phyloP scores from a whole-genome alignment of 2,113 vertebrate species.

The Chloropsis hardwickii region DNA sequence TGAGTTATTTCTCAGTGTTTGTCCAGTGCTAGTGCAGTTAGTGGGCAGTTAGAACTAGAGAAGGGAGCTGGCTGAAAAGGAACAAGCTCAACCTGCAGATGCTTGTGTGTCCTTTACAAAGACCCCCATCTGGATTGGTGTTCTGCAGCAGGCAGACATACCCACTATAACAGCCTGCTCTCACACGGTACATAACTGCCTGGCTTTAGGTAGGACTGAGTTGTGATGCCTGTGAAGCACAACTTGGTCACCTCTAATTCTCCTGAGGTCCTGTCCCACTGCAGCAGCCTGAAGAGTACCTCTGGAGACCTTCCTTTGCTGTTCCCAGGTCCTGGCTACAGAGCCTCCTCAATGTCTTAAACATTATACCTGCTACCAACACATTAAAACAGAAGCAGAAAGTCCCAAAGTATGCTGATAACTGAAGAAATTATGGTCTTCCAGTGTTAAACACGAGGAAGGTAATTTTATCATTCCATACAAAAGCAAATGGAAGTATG shows the following conservation, averaged over 20 bases:
- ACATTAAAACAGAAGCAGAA: background rate
- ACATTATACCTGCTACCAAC: background rate
- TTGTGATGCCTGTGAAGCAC: background rate
- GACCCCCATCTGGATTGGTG: background rate
- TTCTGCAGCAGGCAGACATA: background rate
- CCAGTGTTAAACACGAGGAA: background rate
- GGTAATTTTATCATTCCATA: background rate
- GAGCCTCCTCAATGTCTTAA: background rate
- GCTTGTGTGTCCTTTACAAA: background rate
- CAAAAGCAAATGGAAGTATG: background rate
- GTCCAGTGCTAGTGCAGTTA: slow-evolving; percentile 45
- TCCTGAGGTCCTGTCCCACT: background rate
- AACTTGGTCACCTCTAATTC: background rate
- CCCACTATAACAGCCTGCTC: background rate
- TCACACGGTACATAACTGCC: fast-evolving
- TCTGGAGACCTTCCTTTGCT: background rate
- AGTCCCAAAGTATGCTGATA: background rate
- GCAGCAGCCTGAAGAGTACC: background rate
- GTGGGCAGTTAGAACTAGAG: slow-evolving; percentile 28
- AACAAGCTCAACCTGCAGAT: background rate
- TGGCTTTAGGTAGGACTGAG: background rate
- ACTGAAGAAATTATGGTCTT: background rate
- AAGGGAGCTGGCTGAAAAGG: slow-evolving; percentile 17
- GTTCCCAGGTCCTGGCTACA: background rate
- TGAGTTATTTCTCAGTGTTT: slow-evolving; percentile 35